phyloP scores from a whole-genome alignment of 1,140 invertebrate genomes.

The Cydia splendana region DNA sequence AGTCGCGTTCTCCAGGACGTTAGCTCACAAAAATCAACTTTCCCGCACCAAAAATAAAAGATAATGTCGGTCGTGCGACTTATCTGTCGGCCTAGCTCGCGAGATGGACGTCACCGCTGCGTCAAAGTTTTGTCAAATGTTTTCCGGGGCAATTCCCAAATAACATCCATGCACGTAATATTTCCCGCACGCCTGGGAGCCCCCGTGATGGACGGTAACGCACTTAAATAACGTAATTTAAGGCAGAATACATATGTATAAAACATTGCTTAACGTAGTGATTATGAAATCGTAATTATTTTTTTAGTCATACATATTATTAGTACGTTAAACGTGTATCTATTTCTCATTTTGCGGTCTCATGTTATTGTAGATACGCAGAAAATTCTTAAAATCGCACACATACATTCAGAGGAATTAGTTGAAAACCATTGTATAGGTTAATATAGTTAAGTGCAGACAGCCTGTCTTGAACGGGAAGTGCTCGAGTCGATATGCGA shows the following conservation, averaged over 20 bases:
- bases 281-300: neutral
- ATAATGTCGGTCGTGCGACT: neutral
- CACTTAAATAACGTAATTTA: slow-evolving; percentile 34
- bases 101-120: slow-evolving; percentile 35
- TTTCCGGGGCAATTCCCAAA: slow-evolving; percentile 46
- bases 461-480: neutral
- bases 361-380: too few species aligned
- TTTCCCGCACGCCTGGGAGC: slow-evolving; percentile 36
- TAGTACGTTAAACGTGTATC: neutral
- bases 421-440: neutral
- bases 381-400: too few species aligned
- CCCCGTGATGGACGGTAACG: slow-evolving; percentile 29
- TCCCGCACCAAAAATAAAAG: slow-evolving; percentile 37
- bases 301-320: neutral
- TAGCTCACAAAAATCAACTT: slow-evolving; percentile 49
- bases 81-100: slow-evolving; percentile 22
- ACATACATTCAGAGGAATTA: neutral
- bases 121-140: slow-evolving; percentile 52
- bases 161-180: slow-evolving; percentile 49
- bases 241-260: neutral
- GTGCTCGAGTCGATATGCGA: slow-evolving; percentile 57
- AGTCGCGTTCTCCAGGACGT: slow-evolving; percentile 42
- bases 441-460: neutral
- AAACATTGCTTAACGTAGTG: neutral
- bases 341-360: neutral